These are phyloP conservation scores for Tupaia chinensis DNA, from an alignment of 2,113 vertebrate species.

Conservation along the genomic window DNA sequence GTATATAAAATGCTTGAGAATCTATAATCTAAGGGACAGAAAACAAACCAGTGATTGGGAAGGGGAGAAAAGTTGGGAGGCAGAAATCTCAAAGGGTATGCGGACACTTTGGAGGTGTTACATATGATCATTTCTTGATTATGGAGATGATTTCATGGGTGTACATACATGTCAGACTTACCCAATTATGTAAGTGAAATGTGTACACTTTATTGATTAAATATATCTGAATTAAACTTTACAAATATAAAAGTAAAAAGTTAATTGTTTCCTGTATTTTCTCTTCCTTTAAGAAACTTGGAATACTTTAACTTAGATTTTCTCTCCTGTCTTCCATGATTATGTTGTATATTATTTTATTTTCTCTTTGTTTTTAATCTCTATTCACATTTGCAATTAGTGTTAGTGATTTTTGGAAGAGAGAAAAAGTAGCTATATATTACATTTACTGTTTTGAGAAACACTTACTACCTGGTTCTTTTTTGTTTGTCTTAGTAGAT, in stretches of 20 bases:
- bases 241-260: not conserved
- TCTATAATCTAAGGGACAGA: not conserved
- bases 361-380: not conserved
- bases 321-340: not conserved
- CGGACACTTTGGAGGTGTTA: not conserved
- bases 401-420: not conserved
- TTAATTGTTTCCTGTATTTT: not conserved
- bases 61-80: not conserved
- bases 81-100: not conserved
- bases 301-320: not conserved
- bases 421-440: not conserved
- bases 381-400: not conserved
- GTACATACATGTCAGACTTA: not conserved
- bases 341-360: not conserved
- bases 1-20: not conserved
- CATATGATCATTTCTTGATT: not conserved
- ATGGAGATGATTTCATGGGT: not conserved
- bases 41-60: not conserved
- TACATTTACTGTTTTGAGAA: not conserved
- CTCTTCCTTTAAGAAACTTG: not conserved
- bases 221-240: not conserved
- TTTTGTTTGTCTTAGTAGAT: not conserved
- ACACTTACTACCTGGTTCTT: not conserved
- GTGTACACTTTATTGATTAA: not conserved
- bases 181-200: not conserved